Base-by-base conservation (phyloP, 1,140 invertebrate species). In the Nomia melanderi region DNA sequence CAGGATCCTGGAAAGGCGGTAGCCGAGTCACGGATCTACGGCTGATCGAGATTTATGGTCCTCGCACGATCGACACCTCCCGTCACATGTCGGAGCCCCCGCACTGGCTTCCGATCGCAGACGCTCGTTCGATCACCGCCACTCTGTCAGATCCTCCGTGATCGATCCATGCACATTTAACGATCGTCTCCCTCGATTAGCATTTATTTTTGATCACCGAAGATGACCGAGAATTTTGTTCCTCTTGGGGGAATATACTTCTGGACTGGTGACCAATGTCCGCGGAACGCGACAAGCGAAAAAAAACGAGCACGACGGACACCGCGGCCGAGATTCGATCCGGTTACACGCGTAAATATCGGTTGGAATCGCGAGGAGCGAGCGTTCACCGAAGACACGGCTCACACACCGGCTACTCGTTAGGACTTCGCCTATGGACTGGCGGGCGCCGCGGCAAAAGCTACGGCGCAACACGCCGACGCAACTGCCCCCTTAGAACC, bases 361-460 rank as follows among this genome's bases (percentile, higher is more conserved):
- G 14, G 11, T 33, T 47, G 4, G 5, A 39, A 33, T 56, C 3
- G 72, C 39, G 25, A 33, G 56, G 39, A 27, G 20, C 23, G 44
- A 74, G 66, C 63, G 64, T 67, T 76, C 66, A 23, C 56, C 36
- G 47, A n/a, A 20, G 76, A 69, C 72, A 59, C 69, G 78, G 47
- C 50, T 64, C 82, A 79, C 60, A 78, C 74, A 63, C 78, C 87
- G 82, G 85, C 84, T 87, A 70, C 89, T 90, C 84, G 87, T 80
- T 87, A 84, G 89, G 78, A 84, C 86, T 88, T 89, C 88, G 86
- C 84, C 89, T 82, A 89, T 87, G 86, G 86, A 91, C 90, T 91
- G 90, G 77, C 87, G 81, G 81, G 73, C 77, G 77, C 84, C 87
- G 88, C 87, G 87, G 87, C 79, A 82, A 87, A 84, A 87, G 78